phyloP scores from a whole-genome alignment of 2,888 invertebrate species.

The Apoderus coryli region DNA sequence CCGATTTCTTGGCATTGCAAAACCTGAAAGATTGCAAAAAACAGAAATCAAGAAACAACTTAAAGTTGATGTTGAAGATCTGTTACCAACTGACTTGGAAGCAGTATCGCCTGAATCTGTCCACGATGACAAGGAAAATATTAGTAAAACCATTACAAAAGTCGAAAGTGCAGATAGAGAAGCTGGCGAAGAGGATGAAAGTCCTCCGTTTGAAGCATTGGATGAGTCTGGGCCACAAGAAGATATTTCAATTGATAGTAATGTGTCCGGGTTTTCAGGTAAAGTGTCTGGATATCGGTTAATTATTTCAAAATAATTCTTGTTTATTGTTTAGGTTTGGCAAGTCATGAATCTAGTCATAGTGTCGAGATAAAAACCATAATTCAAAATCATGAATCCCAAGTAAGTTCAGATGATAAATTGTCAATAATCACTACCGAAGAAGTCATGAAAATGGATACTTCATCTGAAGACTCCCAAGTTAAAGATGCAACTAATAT shows the following conservation, averaged over 20 bases:
- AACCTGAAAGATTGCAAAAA: conserved; percentile 36
- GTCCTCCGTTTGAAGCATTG: conserved; percentile 51
- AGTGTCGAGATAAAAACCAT: conserved; percentile 22
- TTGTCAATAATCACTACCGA: conserved; percentile 39
- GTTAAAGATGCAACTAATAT: too few species aligned
- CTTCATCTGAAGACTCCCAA: conserved; percentile 27
- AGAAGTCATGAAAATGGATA: conserved; percentile 32
- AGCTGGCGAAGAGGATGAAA: conserved; percentile 46
- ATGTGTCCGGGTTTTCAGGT: conserved; percentile 41
- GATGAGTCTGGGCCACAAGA: conserved; percentile 34
- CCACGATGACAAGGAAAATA: conserved; percentile 34
- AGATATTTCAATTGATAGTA: conserved; percentile 41
- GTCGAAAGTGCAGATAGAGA: conserved; percentile 30
- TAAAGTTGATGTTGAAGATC: conserved; percentile 25
- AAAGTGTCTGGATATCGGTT: too few species aligned
- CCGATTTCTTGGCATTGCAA: conserved; percentile 67
- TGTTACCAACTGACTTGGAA: conserved; percentile 63
- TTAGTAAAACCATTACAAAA: conserved; percentile 14
- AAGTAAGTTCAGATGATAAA: conserved; percentile 47
- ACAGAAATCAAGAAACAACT: conserved; percentile 12
- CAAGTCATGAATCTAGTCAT: conserved; percentile 36
- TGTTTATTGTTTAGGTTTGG: conserved; percentile 29
- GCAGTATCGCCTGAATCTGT: conserved; percentile 65
- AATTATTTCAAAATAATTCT: too few species aligned
- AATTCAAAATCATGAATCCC: conserved; percentile 44